These are phyloP conservation scores for Aselliscus stoliczkanus DNA, from an alignment of 2,797 vertebrate genomes.

Conservation along the genomic window DNA sequence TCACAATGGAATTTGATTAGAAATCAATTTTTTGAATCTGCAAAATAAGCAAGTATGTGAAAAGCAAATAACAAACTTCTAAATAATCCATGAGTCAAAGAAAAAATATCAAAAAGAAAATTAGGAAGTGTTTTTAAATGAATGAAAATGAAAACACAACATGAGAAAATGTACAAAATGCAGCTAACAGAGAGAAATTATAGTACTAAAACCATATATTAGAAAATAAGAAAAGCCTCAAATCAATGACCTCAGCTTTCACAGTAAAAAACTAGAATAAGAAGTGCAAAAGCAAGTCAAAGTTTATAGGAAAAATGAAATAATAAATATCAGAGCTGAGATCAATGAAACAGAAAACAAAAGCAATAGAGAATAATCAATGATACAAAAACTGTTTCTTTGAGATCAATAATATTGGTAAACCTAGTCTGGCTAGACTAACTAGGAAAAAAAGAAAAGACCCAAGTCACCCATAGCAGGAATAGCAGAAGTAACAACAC, in stretches of 20 bases:
- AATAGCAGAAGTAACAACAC: background rate
- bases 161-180: background rate
- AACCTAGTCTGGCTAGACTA: background rate
- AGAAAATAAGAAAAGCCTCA: background rate
- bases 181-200: background rate
- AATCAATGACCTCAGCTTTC: background rate
- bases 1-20: background rate
- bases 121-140: background rate
- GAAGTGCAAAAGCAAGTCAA: background rate
- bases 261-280: background rate
- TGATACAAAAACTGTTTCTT: background rate
- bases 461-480: background rate
- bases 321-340: background rate
- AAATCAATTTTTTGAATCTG: background rate
- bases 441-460: background rate
- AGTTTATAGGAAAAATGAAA: background rate
- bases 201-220: background rate
- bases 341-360: background rate
- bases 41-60: background rate
- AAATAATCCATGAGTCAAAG: background rate
- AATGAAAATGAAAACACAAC: background rate
- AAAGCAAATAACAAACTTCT: background rate
- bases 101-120: background rate
- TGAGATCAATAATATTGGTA: background rate
- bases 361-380: background rate